phyloP scores from a whole-genome alignment of 2,113 vertebrate species.

The Nerophis lumbriciformis region DNA sequence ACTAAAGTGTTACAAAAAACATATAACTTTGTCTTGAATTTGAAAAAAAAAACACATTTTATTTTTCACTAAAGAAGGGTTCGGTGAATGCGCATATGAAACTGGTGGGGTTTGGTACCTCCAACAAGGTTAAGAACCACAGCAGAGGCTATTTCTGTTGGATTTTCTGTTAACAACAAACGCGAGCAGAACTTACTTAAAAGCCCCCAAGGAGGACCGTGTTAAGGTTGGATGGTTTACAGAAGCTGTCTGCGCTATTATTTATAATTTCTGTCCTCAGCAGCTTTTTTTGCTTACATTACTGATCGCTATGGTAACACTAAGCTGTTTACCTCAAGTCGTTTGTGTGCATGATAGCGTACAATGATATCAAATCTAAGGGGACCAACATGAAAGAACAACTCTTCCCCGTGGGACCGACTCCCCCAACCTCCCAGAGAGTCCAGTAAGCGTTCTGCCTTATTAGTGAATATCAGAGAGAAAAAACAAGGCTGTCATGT shows the following conservation, averaged over 20 bases:
- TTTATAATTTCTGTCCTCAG: slow-evolving; percentile 57
- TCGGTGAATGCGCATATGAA: too few relatives aligned
- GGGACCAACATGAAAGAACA: slow-evolving; percentile 75
- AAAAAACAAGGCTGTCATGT: slow-evolving; percentile 73
- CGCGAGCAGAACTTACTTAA: slow-evolving; percentile 7
- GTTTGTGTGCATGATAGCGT: slow-evolving; percentile 73
- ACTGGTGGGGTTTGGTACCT: too few relatives aligned
- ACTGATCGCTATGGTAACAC: slow-evolving; percentile 74
- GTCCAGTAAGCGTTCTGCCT: slow-evolving; percentile 65
- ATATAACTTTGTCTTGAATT: too few relatives aligned
- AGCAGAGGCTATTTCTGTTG: slow-evolving; percentile 68
- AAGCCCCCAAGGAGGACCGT: slow-evolving; percentile 34
- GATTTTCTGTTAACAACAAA: slow-evolving; percentile 53
- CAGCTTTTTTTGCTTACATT: slow-evolving; percentile 62
- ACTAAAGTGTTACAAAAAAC: too few relatives aligned
- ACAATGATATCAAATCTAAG: slow-evolving; percentile 71
- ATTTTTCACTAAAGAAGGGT: too few relatives aligned
- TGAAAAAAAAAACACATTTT: too few relatives aligned
- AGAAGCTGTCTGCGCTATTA: slow-evolving; percentile 53
- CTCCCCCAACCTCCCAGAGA: slow-evolving; percentile 51
- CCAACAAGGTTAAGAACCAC: too few relatives aligned
- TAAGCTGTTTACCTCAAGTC: slow-evolving; percentile 73
- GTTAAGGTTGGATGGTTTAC: slow-evolving; percentile 38
- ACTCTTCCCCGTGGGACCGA: slow-evolving; percentile 61
- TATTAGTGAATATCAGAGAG: slow-evolving; percentile 72